These are phyloP conservation scores for Wasmannia auropunctata DNA, from an alignment of 1,140 invertebrate species.

Conservation along the genomic window DNA sequence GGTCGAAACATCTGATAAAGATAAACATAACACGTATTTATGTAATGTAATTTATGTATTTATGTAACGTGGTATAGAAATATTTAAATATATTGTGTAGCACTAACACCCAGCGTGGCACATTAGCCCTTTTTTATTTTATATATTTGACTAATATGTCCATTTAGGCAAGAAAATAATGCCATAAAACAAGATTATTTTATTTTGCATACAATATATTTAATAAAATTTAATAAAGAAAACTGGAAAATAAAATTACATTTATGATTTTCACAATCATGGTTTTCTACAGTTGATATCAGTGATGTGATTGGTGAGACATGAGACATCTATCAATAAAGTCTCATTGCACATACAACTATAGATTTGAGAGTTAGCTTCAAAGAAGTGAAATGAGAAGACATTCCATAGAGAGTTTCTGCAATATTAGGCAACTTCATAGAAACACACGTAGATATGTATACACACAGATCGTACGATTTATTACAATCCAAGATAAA, in stretches of 20 bases:
- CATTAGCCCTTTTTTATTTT: too few relatives aligned
- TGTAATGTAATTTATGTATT: too few relatives aligned
- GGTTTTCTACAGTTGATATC: not conserved
- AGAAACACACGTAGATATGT: not conserved
- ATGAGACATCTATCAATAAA: not conserved
- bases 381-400: not conserved
- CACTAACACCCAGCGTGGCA: too few relatives aligned
- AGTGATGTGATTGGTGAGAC: too few relatives aligned
- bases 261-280: not conserved
- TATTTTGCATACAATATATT: not conserved
- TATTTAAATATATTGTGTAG: too few relatives aligned
- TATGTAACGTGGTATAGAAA: too few relatives aligned
- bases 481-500: slow-evolving; percentile 23
- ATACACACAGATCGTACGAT: not conserved
- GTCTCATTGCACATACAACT: not conserved
- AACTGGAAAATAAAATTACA: not conserved
- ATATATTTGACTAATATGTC: not conserved
- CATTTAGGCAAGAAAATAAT: not conserved
- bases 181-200: not conserved
- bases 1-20: too few relatives aligned
- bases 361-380: not conserved
- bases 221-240: not conserved
- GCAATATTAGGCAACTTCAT: not conserved
- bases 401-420: not conserved
- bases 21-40: too few relatives aligned